phyloP scores from a whole-genome alignment of 2,113 vertebrate species.

The Capreolus pygargus region DNA sequence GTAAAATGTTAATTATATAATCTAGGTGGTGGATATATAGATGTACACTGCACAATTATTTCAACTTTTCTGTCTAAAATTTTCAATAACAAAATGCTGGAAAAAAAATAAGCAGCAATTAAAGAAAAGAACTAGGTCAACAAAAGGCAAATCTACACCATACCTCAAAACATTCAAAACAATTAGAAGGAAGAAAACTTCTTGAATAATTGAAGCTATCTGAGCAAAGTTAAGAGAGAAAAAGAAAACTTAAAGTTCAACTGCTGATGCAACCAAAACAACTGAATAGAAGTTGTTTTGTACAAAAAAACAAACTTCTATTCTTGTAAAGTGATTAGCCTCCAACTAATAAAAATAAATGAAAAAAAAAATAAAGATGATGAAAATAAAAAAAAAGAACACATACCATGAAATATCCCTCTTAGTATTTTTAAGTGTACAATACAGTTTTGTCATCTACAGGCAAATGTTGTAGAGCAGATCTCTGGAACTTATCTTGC shows the following conservation, averaged over 20 bases:
- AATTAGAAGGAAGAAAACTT: neutral
- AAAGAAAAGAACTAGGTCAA: constrained; percentile 38
- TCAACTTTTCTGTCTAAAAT: neutral
- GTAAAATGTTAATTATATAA: constrained; percentile 18
- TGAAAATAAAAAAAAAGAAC: neutral
- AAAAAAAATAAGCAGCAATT: constrained; percentile 28
- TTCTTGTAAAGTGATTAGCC: too few species aligned
- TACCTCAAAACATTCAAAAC: neutral
- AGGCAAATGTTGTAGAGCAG: neutral
- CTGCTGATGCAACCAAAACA: constrained; percentile 2
- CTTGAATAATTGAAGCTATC: neutral
- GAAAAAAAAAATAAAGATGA: too few species aligned
- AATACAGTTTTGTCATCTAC: neutral
- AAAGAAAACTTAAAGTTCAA: constrained; percentile 20
- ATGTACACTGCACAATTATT: neutral
- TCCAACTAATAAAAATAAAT: too few species aligned
- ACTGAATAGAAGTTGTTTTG: neutral
- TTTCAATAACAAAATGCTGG: constrained; percentile 7
- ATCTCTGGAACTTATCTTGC: neutral
- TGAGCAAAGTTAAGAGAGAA: neutral
- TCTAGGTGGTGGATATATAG: neutral
- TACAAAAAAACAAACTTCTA: too few species aligned
- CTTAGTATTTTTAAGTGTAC: neutral
- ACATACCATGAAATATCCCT: neutral
- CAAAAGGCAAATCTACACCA: neutral